Base-by-base conservation (phyloP, 2,113 vertebrate species). In the Neopipo cinnamomea region DNA sequence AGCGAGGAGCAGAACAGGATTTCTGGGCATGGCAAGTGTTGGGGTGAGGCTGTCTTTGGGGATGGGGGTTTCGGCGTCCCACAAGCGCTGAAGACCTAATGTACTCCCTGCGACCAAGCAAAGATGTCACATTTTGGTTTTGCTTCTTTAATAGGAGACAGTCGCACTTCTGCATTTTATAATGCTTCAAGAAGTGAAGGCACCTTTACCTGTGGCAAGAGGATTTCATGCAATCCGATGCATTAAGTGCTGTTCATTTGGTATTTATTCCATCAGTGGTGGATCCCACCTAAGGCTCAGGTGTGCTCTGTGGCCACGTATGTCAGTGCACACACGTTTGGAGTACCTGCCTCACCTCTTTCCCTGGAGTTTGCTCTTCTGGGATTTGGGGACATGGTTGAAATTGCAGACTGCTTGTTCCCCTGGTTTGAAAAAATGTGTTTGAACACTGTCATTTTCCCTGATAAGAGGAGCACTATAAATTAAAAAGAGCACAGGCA, bases 401-500 rank as follows among this genome's bases (percentile, higher is more conserved):
- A 89, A 93, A 70, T 55, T 61, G 35, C 61, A 82, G 56, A 22
- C 30, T 81, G 7, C 50, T 55, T 53, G 42, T 92, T 88, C 65
- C 46, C 81, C 47, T 71, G 52, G 35, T 52, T 63, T 50, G 61
- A 85, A 89, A 77, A 79, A 80, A 50, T 1, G 4, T 46, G 35
- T 81, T 85, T 91, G 88, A 88, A 82, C 85, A 30, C 63, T 74
- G 2, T 87, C 76, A 46, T 94, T 93, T 95, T 91, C 74, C 56
- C 52, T 91, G 84, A 59, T 91, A 85, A 94, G 80, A 84, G 59
- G 33, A 95, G 61, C 65, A 39, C 68, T 82, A 41, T 84, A 92
- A 92, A 92, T 96, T 95, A 73, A 83, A 85, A 44, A 55, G 76
- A 80, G 44, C 73, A 17, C 67, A 50, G 56, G 46, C 50, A 55